phyloP scores from a whole-genome alignment of 2,797 vertebrate genomes.

The Liparis tanakae region DNA sequence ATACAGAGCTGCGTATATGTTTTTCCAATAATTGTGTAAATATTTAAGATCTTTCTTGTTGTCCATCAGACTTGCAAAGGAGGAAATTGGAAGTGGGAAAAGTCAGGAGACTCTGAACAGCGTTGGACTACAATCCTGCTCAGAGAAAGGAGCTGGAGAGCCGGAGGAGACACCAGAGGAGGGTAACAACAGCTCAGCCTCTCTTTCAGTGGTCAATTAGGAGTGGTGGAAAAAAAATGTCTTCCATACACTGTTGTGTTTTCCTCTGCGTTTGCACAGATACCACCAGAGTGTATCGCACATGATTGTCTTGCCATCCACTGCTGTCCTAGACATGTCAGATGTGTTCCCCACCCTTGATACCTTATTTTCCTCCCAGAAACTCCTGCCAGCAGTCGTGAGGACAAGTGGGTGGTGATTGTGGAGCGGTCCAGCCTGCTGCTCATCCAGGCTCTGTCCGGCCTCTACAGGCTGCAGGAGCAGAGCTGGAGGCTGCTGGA shows the following conservation, averaged over 20 bases:
- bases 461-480: slow-evolving; percentile 72
- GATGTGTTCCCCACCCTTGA: background rate
- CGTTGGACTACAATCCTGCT: slow-evolving; percentile 56
- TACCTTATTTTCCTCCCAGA: slow-evolving; percentile 37
- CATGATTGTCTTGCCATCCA: background rate
- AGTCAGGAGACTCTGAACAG: slow-evolving; percentile 71
- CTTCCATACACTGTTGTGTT: background rate
- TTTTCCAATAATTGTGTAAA: background rate
- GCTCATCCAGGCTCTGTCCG: slow-evolving; percentile 72
- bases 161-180: slow-evolving; percentile 53
- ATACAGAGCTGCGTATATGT: background rate
- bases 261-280: background rate
- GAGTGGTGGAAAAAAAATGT: background rate
- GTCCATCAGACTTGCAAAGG: slow-evolving; percentile 70
- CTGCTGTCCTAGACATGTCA: background rate
- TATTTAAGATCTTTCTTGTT: background rate
- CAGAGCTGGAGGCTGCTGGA: slow-evolving; percentile 83
- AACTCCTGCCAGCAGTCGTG: background rate
- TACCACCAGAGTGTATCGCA: background rate
- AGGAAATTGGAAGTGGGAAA: slow-evolving; percentile 58
- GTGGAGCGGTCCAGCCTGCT: slow-evolving; percentile 77
- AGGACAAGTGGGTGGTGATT: slow-evolving; percentile 75
- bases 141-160: slow-evolving; percentile 60
- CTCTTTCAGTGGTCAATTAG: background rate
- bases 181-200: slow-evolving; percentile 49